Evolutionary conservation across 2,888 invertebrate species (phyloP).

Genomic region (Cataglyphis altisquamis): DNA sequence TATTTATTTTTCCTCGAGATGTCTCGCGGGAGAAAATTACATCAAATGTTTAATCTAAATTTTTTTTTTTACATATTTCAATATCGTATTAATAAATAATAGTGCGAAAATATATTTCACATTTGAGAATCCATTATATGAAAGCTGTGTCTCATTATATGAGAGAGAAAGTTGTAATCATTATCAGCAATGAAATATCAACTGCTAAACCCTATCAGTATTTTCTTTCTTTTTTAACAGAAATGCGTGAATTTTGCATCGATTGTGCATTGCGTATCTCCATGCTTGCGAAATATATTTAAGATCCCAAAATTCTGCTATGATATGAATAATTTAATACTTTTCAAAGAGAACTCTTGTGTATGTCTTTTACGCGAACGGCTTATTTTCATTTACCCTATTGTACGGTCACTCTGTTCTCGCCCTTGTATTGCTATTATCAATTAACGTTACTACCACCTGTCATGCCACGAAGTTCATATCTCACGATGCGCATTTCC

Average conservation of each 20-base stretch:
- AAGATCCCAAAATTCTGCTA: conserved; percentile 34
- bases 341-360: conserved; percentile 24
- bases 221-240: not conserved
- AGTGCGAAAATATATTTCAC: not conserved
- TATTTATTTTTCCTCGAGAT: not conserved
- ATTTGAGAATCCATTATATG: not conserved
- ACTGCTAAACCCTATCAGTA: conserved; percentile 7
- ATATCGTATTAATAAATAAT: conserved; percentile 2
- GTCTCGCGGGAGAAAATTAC: not conserved
- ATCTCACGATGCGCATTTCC: conserved; percentile 57
- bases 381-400: conserved; percentile 48
- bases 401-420: conserved; percentile 48
- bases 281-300: conserved; percentile 39
- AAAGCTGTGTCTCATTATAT: not conserved
- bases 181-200: conserved; percentile 34
- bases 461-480: conserved; percentile 56
- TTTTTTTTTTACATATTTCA: not conserved
- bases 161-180: conserved; percentile 25
- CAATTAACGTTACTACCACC: conserved; percentile 53
- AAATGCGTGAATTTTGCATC: conserved; percentile 38
- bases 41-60: not conserved
- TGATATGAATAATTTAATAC: conserved; percentile 27
- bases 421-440: conserved; percentile 51
- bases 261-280: conserved; percentile 40
- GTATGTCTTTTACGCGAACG: conserved; percentile 23